Conservation (phyloP, 2,888 invertebrate genomes). For the Dione vanillae region DNA sequence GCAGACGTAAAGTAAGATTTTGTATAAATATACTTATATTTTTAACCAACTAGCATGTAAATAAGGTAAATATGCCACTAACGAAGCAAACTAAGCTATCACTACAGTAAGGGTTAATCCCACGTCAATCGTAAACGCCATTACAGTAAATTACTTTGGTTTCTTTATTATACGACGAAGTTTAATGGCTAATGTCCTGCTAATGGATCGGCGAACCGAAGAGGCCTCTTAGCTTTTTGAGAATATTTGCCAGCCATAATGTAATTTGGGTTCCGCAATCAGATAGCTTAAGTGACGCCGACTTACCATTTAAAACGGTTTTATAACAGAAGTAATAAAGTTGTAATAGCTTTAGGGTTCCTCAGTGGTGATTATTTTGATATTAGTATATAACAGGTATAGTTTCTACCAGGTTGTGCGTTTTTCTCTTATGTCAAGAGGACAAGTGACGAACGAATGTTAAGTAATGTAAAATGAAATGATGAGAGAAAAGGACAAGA, state of each 20-base stretch:
- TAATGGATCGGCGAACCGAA: constrained; percentile 41
- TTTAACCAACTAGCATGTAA: not conserved
- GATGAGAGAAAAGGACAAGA: too few species aligned
- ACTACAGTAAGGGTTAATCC: constrained; percentile 28
- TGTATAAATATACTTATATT: not conserved
- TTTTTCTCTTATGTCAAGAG: too few species aligned
- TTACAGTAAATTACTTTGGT: constrained; percentile 39
- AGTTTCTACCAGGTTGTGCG: too few species aligned
- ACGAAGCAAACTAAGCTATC: not conserved
- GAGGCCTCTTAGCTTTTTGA: constrained; percentile 37
- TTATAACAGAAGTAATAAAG: not conserved
- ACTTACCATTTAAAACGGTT: constrained; percentile 18
- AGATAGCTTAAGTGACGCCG: constrained; percentile 10
- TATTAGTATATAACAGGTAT: too few species aligned
- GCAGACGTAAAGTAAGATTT: not conserved
- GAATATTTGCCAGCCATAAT: constrained; percentile 16
- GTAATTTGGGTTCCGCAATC: constrained; percentile 21
- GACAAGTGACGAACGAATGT: too few species aligned
- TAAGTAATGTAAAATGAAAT: too few species aligned
- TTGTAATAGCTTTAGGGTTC: too few species aligned
- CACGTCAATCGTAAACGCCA: constrained; percentile 29
- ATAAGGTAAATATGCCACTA: not conserved
- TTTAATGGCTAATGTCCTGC: constrained; percentile 42
- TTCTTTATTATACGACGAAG: constrained; percentile 42
- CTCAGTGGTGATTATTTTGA: too few species aligned